Evolutionary conservation across 2,888 invertebrate genomes (phyloP).

Genomic region (Pachymerium ferrugineum): DNA sequence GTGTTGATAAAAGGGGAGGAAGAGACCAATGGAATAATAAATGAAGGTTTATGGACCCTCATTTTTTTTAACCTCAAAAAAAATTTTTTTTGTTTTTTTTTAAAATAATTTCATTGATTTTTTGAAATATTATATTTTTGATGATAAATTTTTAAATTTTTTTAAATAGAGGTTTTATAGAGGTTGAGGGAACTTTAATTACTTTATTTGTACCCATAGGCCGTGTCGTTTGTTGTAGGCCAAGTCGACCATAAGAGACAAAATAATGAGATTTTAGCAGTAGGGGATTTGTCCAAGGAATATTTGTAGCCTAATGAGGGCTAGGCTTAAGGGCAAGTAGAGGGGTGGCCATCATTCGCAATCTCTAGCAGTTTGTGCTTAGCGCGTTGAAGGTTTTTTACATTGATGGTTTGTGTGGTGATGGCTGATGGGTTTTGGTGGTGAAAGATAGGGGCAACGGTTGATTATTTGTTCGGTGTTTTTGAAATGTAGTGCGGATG

Average conservation of each 20-base stretch:
- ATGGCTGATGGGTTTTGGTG: too few relatives aligned
- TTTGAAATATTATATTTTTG: not conserved
- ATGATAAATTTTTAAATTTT: too few relatives aligned
- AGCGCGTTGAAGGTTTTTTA: not conserved
- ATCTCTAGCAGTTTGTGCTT: not conserved
- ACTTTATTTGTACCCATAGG: not conserved
- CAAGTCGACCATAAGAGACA: not conserved
- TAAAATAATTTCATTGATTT: not conserved
- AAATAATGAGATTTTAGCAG: not conserved
- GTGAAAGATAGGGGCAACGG: too few relatives aligned
- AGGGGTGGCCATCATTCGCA: slow-evolving; percentile 12
- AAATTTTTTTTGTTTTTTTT: too few relatives aligned
- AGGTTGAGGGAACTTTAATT: too few relatives aligned
- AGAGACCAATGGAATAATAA: not conserved
- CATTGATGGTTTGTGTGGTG: too few relatives aligned
- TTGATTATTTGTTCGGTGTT: too few relatives aligned
- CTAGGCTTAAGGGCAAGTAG: slow-evolving; percentile 1
- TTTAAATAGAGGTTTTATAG: too few relatives aligned
- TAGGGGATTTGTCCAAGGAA: not conserved
- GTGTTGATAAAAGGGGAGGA: not conserved
- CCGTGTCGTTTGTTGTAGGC: not conserved
- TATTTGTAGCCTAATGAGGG: slow-evolving; percentile 11
- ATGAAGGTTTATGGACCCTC: slow-evolving; percentile 17
- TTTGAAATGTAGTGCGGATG: too few relatives aligned
- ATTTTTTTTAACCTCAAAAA: too few relatives aligned